Percentiles rank a stretch among this genome's conserved stretches.
Evolutionary conservation across 2,888 invertebrate species (phyloP).

Genomic region (Drosophila paramelanica): DNA sequence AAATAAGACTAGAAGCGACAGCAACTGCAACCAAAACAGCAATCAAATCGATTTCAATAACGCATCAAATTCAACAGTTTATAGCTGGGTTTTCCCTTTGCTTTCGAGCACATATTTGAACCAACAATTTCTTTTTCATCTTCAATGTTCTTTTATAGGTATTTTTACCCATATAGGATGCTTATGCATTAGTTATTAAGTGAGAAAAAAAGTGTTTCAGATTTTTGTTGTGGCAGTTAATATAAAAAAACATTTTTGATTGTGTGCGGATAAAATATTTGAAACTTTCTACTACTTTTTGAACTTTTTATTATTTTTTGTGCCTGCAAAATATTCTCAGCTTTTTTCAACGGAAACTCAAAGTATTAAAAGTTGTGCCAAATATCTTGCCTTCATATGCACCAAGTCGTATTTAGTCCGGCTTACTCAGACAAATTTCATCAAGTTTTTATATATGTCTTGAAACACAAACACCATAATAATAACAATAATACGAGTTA

Average conservation of each 20-base stretch:
- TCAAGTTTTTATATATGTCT: constrained; percentile 15
- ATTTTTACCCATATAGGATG: neutral
- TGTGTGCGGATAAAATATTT: no score
- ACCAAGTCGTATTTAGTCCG: constrained; percentile 10
- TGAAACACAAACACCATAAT: constrained; percentile 4
- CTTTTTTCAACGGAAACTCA: constrained; percentile 6
- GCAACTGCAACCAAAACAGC: constrained; percentile 6
- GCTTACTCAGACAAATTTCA: constrained; percentile 47
- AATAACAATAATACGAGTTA: constrained; percentile 26
- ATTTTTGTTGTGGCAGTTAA: no score
- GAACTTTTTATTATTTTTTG: neutral
- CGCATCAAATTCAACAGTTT: constrained; percentile 21
- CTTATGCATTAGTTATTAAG: neutral
- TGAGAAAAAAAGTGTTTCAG: no score
- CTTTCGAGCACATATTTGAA: neutral
- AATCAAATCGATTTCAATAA: constrained; percentile 32
- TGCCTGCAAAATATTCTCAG: constrained; percentile 3
- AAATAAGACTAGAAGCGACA: constrained; percentile 16
- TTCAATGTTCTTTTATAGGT: neutral
- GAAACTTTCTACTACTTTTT: no score
- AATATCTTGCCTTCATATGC: constrained; percentile 14
- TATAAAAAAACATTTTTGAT: no score
- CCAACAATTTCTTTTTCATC: neutral
- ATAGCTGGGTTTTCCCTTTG: constrained; percentile 1
- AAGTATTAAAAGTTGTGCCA: constrained; percentile 26